phyloP scores from a whole-genome alignment of 1,140 invertebrate genomes.

The Gonioctena quinquepunctata region DNA sequence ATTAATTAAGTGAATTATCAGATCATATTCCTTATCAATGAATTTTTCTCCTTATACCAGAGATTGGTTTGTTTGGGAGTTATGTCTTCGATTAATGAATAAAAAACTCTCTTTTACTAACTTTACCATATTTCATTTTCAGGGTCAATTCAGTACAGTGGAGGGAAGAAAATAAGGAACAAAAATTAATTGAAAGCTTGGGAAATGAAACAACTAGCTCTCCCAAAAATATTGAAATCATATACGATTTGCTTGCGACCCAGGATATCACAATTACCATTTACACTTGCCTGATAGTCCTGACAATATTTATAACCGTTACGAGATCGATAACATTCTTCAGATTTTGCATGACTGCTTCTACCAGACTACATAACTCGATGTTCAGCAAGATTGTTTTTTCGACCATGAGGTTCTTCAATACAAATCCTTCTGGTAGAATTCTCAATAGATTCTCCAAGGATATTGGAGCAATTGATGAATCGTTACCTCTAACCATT shows the following conservation, averaged over 20 bases:
- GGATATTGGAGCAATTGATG: slow-evolving; percentile 77
- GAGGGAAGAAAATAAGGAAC: neutral
- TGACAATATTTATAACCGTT: slow-evolving; percentile 63
- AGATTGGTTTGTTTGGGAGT: too few species aligned
- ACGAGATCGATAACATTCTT: slow-evolving; percentile 74
- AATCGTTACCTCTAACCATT: slow-evolving; percentile 72
- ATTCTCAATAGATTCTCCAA: slow-evolving; percentile 75
- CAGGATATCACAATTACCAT: slow-evolving; percentile 70
- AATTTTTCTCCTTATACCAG: too few species aligned
- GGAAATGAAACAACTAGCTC: too few species aligned
- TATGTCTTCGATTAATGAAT: too few species aligned
- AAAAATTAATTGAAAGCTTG: too few species aligned
- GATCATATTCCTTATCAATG: too few species aligned
- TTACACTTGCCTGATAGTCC: slow-evolving; percentile 86
- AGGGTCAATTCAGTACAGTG: neutral
- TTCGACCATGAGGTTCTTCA: slow-evolving; percentile 87
- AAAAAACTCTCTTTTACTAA: too few species aligned
- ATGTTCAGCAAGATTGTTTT: slow-evolving; percentile 83
- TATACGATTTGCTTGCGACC: slow-evolving; percentile 81
- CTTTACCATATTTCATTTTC: too few species aligned
- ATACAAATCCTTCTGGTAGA: slow-evolving; percentile 75
- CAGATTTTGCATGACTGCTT: slow-evolving; percentile 70
- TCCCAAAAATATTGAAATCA: neutral
- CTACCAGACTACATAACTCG: slow-evolving; percentile 68
- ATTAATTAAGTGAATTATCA: too few species aligned